Conservation (phyloP, 2,797 vertebrate genomes). For the Borostomias antarcticus region DNA sequence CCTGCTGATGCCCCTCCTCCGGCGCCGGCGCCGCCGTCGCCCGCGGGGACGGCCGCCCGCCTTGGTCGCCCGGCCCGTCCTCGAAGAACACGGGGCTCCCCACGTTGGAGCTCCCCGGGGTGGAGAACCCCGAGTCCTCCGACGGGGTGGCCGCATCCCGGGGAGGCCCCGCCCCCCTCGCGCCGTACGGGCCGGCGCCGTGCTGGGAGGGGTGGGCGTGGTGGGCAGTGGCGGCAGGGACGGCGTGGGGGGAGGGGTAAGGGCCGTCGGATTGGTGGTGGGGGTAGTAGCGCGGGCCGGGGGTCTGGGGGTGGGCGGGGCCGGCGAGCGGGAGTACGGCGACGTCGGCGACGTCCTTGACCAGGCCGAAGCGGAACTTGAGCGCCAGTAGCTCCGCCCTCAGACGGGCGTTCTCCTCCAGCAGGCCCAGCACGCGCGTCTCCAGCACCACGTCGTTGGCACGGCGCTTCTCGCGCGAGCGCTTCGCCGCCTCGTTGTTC, state of each 20-base stretch:
- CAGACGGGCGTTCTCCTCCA: slow-evolving; percentile 83
- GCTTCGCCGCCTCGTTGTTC: slow-evolving; percentile 85
- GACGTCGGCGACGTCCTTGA: slow-evolving; percentile 72
- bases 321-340: slow-evolving; percentile 53
- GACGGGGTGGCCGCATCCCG: slow-evolving; percentile 52
- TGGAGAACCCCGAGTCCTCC: slow-evolving; percentile 74
- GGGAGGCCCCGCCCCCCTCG: slow-evolving; percentile 13
- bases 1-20: too few relatives aligned
- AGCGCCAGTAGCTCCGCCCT: slow-evolving; percentile 81
- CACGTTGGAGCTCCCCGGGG: slow-evolving; percentile 68
- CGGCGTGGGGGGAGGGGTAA: slow-evolving; percentile 18
- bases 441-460: slow-evolving; percentile 82
- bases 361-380: slow-evolving; percentile 81
- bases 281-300: slow-evolving; percentile 49
- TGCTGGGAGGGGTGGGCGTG: slow-evolving; percentile 34
- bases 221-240: slow-evolving; percentile 11
- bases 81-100: slow-evolving; percentile 77
- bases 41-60: slow-evolving; percentile 48
- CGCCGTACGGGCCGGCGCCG: slow-evolving; percentile 7
- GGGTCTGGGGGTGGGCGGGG: slow-evolving; percentile 29
- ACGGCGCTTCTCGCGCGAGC: slow-evolving; percentile 81
- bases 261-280: slow-evolving; percentile 44
- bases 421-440: slow-evolving; percentile 73
- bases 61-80: slow-evolving; percentile 62
- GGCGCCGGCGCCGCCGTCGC: slow-evolving; percentile 51